Evolutionary conservation across 92 coral and sea anemone genomes (phyloP).

Genomic region (Zoanthus solanderi): DNA sequence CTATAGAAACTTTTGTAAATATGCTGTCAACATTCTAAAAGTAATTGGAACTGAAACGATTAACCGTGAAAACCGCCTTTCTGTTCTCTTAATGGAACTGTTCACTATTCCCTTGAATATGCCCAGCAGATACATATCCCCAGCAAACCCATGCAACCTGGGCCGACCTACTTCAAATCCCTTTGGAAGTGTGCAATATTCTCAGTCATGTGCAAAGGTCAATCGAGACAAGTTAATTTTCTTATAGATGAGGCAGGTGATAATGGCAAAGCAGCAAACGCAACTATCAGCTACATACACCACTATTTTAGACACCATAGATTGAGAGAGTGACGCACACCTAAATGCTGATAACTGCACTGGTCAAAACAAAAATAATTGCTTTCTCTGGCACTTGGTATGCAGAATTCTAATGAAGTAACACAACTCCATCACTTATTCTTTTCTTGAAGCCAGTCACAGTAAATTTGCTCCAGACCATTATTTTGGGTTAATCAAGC

Average conservation of each 20-base stretch:
- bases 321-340: constrained; percentile 60
- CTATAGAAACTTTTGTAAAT: constrained; percentile 35
- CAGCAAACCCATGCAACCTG: constrained; percentile 78
- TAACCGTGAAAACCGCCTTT: constrained; percentile 9
- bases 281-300: constrained; percentile 63
- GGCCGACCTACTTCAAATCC: constrained; percentile 75
- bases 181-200: constrained; percentile 71
- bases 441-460: no score
- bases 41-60: not conserved
- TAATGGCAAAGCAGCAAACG: constrained; percentile 63
- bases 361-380: constrained; percentile 60
- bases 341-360: constrained; percentile 65
- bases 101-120: constrained; percentile 71
- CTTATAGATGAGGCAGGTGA: constrained; percentile 64
- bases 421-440: constrained; percentile 7
- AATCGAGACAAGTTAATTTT: constrained; percentile 62
- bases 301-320: constrained; percentile 68
- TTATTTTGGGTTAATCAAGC: not conserved
- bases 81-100: constrained; percentile 53
- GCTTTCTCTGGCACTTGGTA: constrained; percentile 65
- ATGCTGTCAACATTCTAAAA: not conserved
- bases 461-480: no score
- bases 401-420: constrained; percentile 53
- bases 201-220: constrained; percentile 68
- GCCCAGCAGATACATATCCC: constrained; percentile 74